Evolutionary conservation across 1,140 invertebrate genomes (phyloP).

Genomic region (Drosophila paulistorum): DNA sequence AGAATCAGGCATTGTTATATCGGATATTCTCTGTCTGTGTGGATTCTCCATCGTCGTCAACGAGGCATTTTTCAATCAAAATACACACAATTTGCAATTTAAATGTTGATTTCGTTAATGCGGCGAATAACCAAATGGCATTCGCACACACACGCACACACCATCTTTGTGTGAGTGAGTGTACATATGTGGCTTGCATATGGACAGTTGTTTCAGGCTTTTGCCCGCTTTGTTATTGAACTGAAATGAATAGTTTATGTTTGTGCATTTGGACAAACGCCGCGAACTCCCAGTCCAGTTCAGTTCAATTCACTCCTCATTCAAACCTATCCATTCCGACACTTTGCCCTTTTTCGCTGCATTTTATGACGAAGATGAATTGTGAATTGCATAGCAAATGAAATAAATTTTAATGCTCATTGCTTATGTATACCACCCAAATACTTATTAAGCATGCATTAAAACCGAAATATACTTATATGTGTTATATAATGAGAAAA

Average conservation of each 20-base stretch:
- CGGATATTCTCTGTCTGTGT: constrained; percentile 13
- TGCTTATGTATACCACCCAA: constrained; percentile 53
- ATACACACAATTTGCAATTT: constrained; percentile 73
- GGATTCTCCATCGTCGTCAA: constrained; percentile 30
- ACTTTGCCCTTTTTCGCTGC: constrained; percentile 11
- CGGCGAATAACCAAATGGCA: constrained; percentile 54
- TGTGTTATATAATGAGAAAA: constrained; percentile 52
- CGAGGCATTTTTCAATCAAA: constrained; percentile 57
- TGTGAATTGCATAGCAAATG: constrained; percentile 58
- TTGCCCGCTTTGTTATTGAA: constrained; percentile 51
- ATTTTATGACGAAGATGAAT: constrained; percentile 56
- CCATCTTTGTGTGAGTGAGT: too few species aligned
- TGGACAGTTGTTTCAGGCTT: constrained; percentile 48
- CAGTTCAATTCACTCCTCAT: not conserved
- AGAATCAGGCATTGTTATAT: constrained; percentile 20
- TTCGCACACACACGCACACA: constrained; percentile 22
- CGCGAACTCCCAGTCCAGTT: constrained; percentile 10
- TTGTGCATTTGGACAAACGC: constrained; percentile 22
- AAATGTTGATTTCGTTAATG: constrained; percentile 75
- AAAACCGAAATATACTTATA: constrained; percentile 46
- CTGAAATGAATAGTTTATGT: constrained; percentile 64
- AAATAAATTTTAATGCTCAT: constrained; percentile 62
- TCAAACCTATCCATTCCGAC: not conserved
- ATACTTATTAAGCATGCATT: constrained; percentile 57
- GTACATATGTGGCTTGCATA: constrained; percentile 27